Evolutionary conservation across 2,888 invertebrate genomes (phyloP), one percentile per base, ranked within the genome.

Genomic region (Drosophila meridiana): DNA sequence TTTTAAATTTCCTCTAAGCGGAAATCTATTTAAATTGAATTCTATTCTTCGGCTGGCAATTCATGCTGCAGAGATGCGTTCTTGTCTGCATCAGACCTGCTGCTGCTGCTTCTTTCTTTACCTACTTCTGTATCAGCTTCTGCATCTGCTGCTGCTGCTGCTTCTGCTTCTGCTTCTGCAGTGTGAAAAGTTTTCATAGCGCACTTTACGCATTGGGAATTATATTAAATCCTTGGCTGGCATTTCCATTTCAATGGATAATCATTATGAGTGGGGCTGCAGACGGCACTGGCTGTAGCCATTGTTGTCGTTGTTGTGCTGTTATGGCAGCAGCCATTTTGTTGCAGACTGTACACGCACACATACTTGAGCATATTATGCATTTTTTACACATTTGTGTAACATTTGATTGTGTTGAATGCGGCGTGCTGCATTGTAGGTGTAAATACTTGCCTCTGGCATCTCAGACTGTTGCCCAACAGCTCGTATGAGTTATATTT

Each of bases 191-290:
- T 84, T 87, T 82, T 69, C 70, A 55, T 61, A 78, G 80, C 61
- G 75, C 84, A 67, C 74, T 84, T 83, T 78, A 80, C 88, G 83
- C 79, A 85, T 80, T 75, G 80, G 72, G 80, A 90, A 84, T 87
- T 80, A 84, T 88, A 89, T 89, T 87, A 87, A 89, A 90, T 89
- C 88, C 79, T 79, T 80, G 84, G 77, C 82, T 80, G 81, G 81
- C 83, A 91, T 92, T 92, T 92, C 91, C 91, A 91, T 91, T 90
- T 91, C 89, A 91, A 92, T 91, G 90, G 91, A 90, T 92, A 92
- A 91, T 91, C 90, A 90, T 90, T 90, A 86, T 85, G 88, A 87
- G 82, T 81, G 70, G 61, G 57, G 69, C 55, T 74, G 80, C 80
- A 80, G 74, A 77, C 73, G 80, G 71, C 82, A 80, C 72, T 82